phyloP scores from a whole-genome alignment of 2,113 vertebrate species.

The Triplophysa siluroides region DNA sequence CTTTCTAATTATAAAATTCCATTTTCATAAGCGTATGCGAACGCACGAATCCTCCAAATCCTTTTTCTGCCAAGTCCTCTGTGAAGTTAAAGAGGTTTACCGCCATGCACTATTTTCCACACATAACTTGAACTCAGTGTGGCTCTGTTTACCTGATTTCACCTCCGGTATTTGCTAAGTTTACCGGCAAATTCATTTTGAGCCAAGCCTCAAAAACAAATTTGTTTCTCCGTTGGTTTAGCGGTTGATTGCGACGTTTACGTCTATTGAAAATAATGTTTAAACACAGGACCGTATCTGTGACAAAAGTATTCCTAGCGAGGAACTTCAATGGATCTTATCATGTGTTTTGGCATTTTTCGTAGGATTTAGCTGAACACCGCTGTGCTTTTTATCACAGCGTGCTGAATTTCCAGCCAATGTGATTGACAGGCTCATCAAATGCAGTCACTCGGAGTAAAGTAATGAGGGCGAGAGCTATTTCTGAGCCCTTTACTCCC shows the following conservation, averaged over 20 bases:
- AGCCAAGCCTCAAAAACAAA: background rate
- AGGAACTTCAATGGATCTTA: conserved; percentile 22
- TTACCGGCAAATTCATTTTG: background rate
- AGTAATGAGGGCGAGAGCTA: conserved; percentile 64
- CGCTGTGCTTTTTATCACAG: conserved; percentile 22
- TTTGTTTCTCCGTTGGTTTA: background rate
- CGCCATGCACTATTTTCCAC: background rate
- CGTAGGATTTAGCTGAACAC: conserved; percentile 10
- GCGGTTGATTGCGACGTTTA: background rate
- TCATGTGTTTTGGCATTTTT: conserved; percentile 10
- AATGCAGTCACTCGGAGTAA: conserved; percentile 56
- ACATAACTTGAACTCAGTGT: background rate
- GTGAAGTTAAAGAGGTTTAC: background rate
- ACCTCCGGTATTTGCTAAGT: background rate
- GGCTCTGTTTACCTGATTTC: background rate
- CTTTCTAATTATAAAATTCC: conserved; percentile 26
- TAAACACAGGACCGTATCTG: background rate
- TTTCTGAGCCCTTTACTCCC: conserved; percentile 46
- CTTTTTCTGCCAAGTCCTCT: conserved; percentile 4
- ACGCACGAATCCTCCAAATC: conserved; percentile 25
- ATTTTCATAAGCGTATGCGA: conserved; percentile 30
- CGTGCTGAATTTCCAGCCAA: conserved; percentile 32
- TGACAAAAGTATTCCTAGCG: background rate
- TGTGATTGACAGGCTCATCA: conserved; percentile 55
- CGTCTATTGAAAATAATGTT: conserved; percentile 14